Base-by-base conservation (phyloP, 2,888 invertebrate species). In the Tetrapedia diversipes region DNA sequence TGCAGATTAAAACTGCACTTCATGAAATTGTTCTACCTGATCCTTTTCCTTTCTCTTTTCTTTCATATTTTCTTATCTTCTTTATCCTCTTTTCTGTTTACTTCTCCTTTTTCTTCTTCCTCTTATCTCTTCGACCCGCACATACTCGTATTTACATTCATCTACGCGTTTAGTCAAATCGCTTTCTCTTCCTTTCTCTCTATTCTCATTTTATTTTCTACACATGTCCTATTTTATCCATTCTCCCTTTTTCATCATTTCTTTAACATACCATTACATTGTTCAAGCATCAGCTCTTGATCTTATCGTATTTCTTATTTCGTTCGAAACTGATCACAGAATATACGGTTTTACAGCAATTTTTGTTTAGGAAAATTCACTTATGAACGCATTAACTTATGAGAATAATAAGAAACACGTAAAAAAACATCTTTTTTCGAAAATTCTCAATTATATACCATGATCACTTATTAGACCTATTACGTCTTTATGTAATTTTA, bases 121-220 rank as follows among this genome's bases (percentile, higher is more conserved):
- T 57, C 27, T 65, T 56, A 53, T 57, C 27, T 57, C 54, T 65
- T 29, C 29, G 10, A 57, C 29, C 29, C 24, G 34, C 14, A 29
- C 60, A 54, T 43, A 64, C 63, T 51, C 22, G 68, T 64, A 63
- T 66, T 60, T 53, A 47, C 61, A 72, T 45, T 39, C 61, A 56
- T 68, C 51, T 64, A 53, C 61, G 65, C 54, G 64, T 63, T 68
- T 72, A 34, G 45, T 68, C 64, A 47, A 60, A 68, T 79, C 68
- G 72, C 70, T 61, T 81, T 74, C 68, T 66, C 60, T 76, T 67
- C 74, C 70, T 73, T 47, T 77, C 71, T 81, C 70, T 77, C 43
- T 71, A 47, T 49, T 74, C 66, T 79, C 39, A 59, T 29, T 59
- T 69, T 59, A 27, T 61, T 65, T 73, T 32, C 41, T 22, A 45